phyloP scores from a whole-genome alignment of 2,113 vertebrate species.

The Tenebrosternarchus preto region DNA sequence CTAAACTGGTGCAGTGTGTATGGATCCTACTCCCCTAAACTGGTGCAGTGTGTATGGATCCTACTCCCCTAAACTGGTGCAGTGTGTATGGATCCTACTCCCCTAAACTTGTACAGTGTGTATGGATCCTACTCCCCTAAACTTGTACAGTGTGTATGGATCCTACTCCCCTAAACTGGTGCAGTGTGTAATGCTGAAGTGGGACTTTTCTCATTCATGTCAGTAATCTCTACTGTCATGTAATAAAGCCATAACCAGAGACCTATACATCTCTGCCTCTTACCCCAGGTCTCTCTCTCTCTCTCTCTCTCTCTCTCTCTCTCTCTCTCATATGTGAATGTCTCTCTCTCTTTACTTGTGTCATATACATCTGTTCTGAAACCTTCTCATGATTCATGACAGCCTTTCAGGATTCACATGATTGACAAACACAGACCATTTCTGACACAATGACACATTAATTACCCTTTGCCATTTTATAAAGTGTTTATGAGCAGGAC shows the following conservation, averaged over 20 bases:
- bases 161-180: conserved; percentile 45
- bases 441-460: not conserved
- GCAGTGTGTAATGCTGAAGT: conserved; percentile 41
- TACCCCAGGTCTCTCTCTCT: conserved; percentile 22
- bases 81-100: conserved; percentile 40
- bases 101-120: conserved; percentile 40
- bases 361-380: conserved; percentile 29
- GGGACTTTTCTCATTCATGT: conserved; percentile 47
- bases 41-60: conserved; percentile 32
- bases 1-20: conserved; percentile 36
- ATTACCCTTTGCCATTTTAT: not conserved
- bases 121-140: conserved; percentile 43
- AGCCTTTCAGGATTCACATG: conserved; percentile 17
- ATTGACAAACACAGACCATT: conserved; percentile 6
- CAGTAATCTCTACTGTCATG: conserved; percentile 52
- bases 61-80: conserved; percentile 44
- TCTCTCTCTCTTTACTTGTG: conserved; percentile 14
- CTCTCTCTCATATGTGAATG: not conserved
- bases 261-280: conserved; percentile 32
- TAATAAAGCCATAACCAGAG: conserved; percentile 50
- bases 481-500: not conserved
- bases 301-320: conserved; percentile 28
- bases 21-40: conserved; percentile 45
- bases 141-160: conserved; percentile 38
- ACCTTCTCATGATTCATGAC: conserved; percentile 31